A percentile compares a stretch with the other conserved stretches of the same genome.
phyloP scores from a whole-genome alignment of 2,888 invertebrate species.

The Augochlorella aurata region DNA sequence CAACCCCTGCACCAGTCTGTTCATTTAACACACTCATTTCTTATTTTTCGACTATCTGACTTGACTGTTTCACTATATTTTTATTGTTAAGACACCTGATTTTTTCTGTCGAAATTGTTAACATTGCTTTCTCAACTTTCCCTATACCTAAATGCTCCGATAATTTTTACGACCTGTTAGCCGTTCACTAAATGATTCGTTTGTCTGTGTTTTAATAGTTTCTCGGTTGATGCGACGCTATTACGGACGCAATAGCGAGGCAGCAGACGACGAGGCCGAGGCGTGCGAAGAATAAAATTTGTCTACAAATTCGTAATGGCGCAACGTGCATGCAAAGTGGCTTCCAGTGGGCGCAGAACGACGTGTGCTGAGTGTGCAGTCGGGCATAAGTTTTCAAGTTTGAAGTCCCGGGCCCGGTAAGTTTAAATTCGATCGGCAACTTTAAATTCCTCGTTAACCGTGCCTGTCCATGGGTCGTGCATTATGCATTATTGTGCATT shows the following conservation, averaged over 20 bases:
- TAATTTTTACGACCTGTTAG: background rate
- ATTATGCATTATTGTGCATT: conserved; percentile 7
- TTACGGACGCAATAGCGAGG: background rate
- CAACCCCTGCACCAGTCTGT: too few species aligned
- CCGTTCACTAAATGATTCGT: background rate
- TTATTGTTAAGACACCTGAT: too few species aligned
- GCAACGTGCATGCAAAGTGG: conserved; percentile 26
- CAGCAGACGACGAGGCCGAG: background rate
- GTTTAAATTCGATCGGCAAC: conserved; percentile 42
- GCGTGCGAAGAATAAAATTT: conserved; percentile 43
- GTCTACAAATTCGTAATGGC: conserved; percentile 29
- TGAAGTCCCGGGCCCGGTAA: background rate
- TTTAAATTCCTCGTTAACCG: conserved; percentile 26
- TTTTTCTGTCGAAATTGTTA: too few species aligned
- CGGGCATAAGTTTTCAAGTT: conserved; percentile 9
- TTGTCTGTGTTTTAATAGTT: background rate
- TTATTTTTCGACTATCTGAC: too few species aligned
- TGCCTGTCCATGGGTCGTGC: background rate
- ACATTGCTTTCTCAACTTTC: too few species aligned
- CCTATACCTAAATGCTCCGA: background rate
- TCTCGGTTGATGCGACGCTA: background rate
- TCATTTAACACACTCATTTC: too few species aligned
- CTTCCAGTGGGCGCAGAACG: background rate
- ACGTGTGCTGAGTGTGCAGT: conserved; percentile 8
- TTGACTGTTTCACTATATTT: too few species aligned